Conservation (phyloP, 1,140 invertebrate genomes). For the Limonius californicus region DNA sequence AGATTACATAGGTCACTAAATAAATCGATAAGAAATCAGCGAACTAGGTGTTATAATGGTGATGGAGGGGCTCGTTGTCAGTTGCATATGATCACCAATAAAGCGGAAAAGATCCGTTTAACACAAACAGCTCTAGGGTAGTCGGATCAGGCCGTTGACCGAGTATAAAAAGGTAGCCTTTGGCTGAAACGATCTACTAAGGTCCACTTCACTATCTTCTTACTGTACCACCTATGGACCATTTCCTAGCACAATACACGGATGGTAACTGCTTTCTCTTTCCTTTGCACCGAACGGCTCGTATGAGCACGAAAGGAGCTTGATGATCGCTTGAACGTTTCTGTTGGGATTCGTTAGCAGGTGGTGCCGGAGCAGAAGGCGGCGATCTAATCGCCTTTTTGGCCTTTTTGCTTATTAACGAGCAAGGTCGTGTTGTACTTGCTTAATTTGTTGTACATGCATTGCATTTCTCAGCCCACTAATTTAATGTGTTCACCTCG, state of each 20-base stretch:
- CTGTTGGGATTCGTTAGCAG: background rate
- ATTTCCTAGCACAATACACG: background rate
- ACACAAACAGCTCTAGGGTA: constrained; percentile 8
- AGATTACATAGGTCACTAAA: no score
- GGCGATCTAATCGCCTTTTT: constrained; percentile 4
- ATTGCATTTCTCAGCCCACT: background rate
- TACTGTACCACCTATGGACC: background rate
- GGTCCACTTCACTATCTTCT: constrained; percentile 11
- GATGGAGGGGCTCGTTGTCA: background rate
- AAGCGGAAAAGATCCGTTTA: constrained; percentile 12
- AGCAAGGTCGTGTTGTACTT: constrained; percentile 8
- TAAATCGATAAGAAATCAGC: no score
- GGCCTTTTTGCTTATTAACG: constrained; percentile 1
- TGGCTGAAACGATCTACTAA: constrained; percentile 5
- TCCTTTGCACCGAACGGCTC: background rate
- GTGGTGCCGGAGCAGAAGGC: constrained; percentile 1
- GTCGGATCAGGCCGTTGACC: background rate
- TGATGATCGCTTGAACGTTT: background rate
- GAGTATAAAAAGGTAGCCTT: constrained; percentile 12
- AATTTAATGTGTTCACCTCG: background rate
- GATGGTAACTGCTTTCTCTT: background rate
- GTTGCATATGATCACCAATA: constrained; percentile 2
- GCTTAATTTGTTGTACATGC: background rate
- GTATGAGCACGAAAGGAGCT: background rate
- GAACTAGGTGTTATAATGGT: background rate